Percentiles rank a stretch among this genome's conserved stretches.
Conservation (phyloP, 2,888 invertebrate genomes). For the Heliconius sara region DNA sequence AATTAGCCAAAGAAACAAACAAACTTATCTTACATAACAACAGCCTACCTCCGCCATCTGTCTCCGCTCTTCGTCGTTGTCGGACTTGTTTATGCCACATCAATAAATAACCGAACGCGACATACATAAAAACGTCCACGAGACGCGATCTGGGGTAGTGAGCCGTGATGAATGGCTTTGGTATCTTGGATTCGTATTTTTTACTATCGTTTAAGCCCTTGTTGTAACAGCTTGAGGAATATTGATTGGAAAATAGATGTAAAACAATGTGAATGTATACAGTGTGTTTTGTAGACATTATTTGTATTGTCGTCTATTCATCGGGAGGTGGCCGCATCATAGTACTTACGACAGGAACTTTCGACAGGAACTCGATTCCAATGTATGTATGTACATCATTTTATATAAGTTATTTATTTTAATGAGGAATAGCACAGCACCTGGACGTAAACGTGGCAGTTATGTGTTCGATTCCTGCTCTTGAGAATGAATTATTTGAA, state of each 20-base stretch:
- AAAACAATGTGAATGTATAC: background rate
- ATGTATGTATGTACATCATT: too few species aligned
- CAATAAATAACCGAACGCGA: constrained; percentile 37
- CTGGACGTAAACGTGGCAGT: too few species aligned
- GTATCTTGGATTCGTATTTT: constrained; percentile 22
- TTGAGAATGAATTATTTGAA: too few species aligned
- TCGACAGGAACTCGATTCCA: too few species aligned
- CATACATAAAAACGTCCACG: constrained; percentile 34
- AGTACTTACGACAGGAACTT: too few species aligned
- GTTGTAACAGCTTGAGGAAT: background rate
- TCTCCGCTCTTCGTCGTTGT: constrained; percentile 11
- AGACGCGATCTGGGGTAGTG: constrained; percentile 30
- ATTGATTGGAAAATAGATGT: background rate
- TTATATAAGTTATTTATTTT: too few species aligned
- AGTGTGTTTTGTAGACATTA: background rate
- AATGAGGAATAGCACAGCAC: too few species aligned
- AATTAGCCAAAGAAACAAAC: background rate
- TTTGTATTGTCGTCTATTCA: too few species aligned
- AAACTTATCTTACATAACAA: constrained; percentile 17
- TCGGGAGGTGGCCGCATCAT: too few species aligned
- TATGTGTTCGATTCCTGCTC: too few species aligned
- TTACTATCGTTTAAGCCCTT: constrained; percentile 6
- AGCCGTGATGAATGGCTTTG: constrained; percentile 28
- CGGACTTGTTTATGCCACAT: constrained; percentile 40
- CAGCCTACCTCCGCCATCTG: constrained; percentile 24